These are phyloP conservation scores for Synergus gifuensis DNA, from an alignment of 2,888 invertebrate species.

Conservation along the genomic window DNA sequence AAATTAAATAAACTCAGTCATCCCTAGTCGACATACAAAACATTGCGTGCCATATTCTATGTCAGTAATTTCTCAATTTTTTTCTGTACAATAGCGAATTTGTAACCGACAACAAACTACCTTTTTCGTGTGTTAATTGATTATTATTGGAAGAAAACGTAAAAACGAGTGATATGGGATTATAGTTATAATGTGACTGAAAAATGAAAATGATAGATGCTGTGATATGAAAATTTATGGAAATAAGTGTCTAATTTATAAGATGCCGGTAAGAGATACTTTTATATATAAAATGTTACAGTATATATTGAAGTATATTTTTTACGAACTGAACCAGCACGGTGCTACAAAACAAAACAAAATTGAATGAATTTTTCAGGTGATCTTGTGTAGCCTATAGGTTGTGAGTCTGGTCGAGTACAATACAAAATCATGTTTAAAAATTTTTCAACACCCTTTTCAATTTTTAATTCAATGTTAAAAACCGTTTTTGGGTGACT, in stretches of 20 bases:
- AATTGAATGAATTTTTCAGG: no score
- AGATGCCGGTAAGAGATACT: constrained; percentile 25
- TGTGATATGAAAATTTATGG: constrained; percentile 14
- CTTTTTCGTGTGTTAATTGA: not conserved
- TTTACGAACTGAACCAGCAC: not conserved
- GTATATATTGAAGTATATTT: not conserved
- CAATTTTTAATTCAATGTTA: no score
- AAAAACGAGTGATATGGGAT: constrained; percentile 6
- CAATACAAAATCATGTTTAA: no score
- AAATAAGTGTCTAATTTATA: constrained; percentile 16
- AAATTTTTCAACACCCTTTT: no score
- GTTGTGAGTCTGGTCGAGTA: no score
- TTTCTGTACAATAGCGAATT: not conserved
- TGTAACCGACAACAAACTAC: not conserved
- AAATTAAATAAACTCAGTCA: not conserved
- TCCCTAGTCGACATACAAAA: not conserved
- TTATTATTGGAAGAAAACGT: not conserved
- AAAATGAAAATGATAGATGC: not conserved
- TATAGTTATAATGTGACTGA: constrained; percentile 4
- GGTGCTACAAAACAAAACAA: no score
- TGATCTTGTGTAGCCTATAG: no score
- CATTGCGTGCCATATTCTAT: not conserved
- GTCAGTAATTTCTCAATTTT: not conserved
- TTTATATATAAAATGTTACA: not conserved
- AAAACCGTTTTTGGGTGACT: no score